phyloP scores from a whole-genome alignment of 2,797 vertebrate species.

The Aplochiton taeniatus region DNA sequence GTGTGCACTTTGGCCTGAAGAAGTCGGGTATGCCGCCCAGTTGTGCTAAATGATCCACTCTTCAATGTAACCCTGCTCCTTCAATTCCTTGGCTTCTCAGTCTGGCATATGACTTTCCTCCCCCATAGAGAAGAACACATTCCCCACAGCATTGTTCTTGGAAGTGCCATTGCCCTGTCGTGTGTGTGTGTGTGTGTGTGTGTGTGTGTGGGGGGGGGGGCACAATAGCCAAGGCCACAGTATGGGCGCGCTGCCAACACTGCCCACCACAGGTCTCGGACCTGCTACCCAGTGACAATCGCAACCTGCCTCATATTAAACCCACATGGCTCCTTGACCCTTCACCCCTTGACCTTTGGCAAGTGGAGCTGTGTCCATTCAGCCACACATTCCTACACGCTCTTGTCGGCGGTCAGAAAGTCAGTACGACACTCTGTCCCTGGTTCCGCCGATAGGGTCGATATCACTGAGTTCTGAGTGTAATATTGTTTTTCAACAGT shows the following conservation, averaged over 20 bases:
- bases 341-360: slow-evolving; percentile 24
- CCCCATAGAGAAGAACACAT: slow-evolving; percentile 9
- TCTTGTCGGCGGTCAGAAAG: slow-evolving; percentile 7
- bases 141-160: slow-evolving; percentile 15
- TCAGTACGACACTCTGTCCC: slow-evolving; percentile 19
- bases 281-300: slow-evolving; percentile 16
- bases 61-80: slow-evolving; percentile 3
- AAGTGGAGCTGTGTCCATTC: slow-evolving; percentile 30
- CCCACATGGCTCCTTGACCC: slow-evolving; percentile 11
- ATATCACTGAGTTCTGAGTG: slow-evolving; percentile 46
- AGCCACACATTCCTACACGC: slow-evolving; percentile 42
- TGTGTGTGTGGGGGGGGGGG: slow-evolving; percentile 9
- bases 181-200: slow-evolving; percentile 8
- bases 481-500: slow-evolving; percentile 47
- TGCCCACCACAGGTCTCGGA: slow-evolving; percentile 10
- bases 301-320: slow-evolving; percentile 6
- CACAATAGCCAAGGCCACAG: slow-evolving; percentile 35
- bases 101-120: slow-evolving; percentile 4
- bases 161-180: slow-evolving; percentile 15
- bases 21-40: background rate
- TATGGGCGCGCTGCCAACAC: slow-evolving; percentile 3
- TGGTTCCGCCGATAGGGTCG: slow-evolving; percentile 12
- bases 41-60: background rate
- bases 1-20: too few relatives aligned
- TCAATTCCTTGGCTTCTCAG: slow-evolving; percentile 6